A percentile compares a stretch with the other conserved stretches of the same genome.
These are phyloP conservation scores for Diacarnus erythraeanus DNA, from an alignment of 37 sponge, comb jelly and placozoan genomes.

Conservation along the genomic window DNA sequence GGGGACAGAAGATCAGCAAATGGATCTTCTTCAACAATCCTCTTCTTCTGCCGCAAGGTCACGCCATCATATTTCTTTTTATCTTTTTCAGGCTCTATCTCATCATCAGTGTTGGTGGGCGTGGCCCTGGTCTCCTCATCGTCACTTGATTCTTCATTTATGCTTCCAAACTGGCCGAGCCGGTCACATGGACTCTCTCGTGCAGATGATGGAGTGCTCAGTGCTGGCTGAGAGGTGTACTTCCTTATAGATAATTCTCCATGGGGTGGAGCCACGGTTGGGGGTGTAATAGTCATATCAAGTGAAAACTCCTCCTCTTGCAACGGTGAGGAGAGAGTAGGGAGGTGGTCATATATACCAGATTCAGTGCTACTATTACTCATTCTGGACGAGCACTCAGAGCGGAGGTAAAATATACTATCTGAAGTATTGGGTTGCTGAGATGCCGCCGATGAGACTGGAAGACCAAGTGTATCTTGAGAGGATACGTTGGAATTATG, in stretches of 20 bases:
- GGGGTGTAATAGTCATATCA: neutral
- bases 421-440: neutral
- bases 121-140: slow-evolving; percentile 16
- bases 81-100: neutral
- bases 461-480: neutral
- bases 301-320: neutral
- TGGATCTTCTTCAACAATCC: slow-evolving; percentile 9
- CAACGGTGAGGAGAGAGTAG: neutral
- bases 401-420: neutral
- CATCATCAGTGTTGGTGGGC: slow-evolving; percentile 27
- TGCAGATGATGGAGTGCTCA: slow-evolving; percentile 32
- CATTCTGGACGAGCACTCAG: neutral
- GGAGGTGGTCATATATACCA: slow-evolving; percentile 26
- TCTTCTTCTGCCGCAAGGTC: neutral
- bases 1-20: slow-evolving; percentile 50
- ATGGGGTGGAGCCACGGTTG: no score
- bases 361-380: neutral
- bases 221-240: slow-evolving; percentile 41
- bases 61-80: neutral
- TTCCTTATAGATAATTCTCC: no score
- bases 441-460: neutral
- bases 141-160: neutral
- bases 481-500: neutral
- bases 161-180: neutral
- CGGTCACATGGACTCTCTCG: slow-evolving; percentile 28